Evolutionary conservation across 37 sponge, comb jelly and placozoan genomes (phyloP).

Genomic region (Aplysina aerophoba): DNA sequence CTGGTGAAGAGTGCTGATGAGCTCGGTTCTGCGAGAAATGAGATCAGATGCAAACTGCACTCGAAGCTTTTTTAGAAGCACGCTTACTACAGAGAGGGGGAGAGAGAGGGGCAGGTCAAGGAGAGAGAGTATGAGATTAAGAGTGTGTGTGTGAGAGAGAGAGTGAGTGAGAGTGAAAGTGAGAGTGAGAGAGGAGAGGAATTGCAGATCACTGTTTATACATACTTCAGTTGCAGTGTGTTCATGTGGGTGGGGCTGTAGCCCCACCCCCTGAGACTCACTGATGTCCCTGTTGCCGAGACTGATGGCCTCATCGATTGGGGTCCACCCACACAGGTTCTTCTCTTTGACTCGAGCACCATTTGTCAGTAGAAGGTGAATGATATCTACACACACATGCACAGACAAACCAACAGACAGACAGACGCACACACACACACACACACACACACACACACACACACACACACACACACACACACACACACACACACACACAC

Average conservation of each 20-base stretch:
- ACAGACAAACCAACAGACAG: background rate
- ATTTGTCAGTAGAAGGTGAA: conserved; percentile 58
- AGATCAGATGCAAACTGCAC: conserved; percentile 59
- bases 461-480: conserved; percentile 24
- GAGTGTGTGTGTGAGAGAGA: too few species aligned
- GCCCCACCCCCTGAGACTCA: conserved; percentile 28
- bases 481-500: too few species aligned
- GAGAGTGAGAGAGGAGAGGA: too few species aligned
- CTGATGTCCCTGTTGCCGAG: conserved; percentile 83
- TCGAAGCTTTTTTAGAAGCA: conserved; percentile 57
- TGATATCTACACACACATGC: conserved; percentile 40
- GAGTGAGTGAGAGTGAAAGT: too few species aligned
- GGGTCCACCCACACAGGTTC: conserved; percentile 87
- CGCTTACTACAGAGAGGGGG: conserved; percentile 26
- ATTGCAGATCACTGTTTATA: too few species aligned
- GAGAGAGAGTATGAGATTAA: background rate
- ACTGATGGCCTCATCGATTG: conserved; percentile 90
- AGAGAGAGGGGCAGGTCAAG: too few species aligned
- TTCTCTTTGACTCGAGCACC: conserved; percentile 80
- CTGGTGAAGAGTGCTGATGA: conserved; percentile 47
- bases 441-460: conserved; percentile 11
- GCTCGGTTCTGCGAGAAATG: conserved; percentile 55
- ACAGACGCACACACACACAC: background rate
- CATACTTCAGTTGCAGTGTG: too few species aligned
- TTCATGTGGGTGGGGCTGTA: too few species aligned